These are phyloP conservation scores for Malurus leucopterus DNA, from an alignment of 2,797 vertebrate species.

Conservation along the genomic window DNA sequence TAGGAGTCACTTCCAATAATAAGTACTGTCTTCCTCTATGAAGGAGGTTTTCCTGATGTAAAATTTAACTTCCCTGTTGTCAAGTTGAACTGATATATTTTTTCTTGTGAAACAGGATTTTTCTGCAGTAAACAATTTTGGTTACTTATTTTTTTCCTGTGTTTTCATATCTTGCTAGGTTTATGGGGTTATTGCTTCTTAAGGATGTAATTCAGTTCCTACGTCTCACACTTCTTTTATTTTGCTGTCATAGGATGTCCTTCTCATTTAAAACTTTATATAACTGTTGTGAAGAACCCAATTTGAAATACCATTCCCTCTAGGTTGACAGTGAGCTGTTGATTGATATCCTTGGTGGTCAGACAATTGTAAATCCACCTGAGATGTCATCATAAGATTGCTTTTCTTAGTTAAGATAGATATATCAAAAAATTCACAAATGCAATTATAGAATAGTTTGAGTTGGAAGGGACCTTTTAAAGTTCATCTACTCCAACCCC, in stretches of 20 bases:
- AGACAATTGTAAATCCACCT: not conserved
- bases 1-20: not conserved
- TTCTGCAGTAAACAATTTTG: not conserved
- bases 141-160: not conserved
- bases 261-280: not conserved
- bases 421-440: not conserved
- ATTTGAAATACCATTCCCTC: not conserved
- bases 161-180: not conserved
- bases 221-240: not conserved
- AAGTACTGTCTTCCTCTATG: not conserved
- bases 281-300: not conserved
- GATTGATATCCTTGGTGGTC: not conserved
- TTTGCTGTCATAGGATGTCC: not conserved
- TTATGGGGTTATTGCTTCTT: fast-evolving
- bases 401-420: not conserved
- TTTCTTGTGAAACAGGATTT: not conserved
- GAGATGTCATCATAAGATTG: not conserved
- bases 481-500: not conserved
- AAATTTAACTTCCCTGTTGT: not conserved
- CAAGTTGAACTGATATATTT: not conserved
- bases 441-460: not conserved
- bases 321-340: not conserved
- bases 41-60: not conserved
- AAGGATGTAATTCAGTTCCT: not conserved
- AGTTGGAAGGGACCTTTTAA: not conserved